A percentile compares a stretch with the other conserved stretches of the same genome.
Evolutionary conservation across 2,797 vertebrate species (phyloP).

Genomic region (Sebastes elongatus): DNA sequence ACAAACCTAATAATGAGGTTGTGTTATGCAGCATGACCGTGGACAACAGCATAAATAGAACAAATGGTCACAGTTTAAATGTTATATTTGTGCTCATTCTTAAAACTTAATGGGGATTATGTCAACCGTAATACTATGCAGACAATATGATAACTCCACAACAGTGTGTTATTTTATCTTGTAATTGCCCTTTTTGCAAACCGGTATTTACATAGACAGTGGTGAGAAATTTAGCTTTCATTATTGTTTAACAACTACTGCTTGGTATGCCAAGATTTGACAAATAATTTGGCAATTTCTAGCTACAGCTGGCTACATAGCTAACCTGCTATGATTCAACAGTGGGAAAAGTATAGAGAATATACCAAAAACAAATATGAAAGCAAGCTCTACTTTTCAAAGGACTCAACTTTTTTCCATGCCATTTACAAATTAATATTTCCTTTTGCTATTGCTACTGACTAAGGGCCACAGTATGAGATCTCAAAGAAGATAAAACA

Average conservation of each 20-base stretch:
- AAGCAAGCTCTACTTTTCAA: background rate
- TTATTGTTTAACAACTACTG: background rate
- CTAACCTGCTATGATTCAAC: background rate
- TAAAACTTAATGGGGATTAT: constrained; percentile 7
- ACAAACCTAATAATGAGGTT: constrained; percentile 59
- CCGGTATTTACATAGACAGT: background rate
- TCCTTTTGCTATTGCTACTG: background rate
- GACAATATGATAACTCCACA: background rate
- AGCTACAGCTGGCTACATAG: background rate
- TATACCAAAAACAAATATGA: background rate
- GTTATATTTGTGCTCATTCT: constrained; percentile 25
- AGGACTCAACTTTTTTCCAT: background rate
- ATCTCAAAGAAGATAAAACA: constrained; percentile 25
- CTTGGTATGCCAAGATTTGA: background rate
- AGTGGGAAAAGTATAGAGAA: background rate
- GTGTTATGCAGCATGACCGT: constrained; percentile 37
- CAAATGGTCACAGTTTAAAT: constrained; percentile 53
- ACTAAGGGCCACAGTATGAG: background rate
- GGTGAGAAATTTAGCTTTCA: background rate
- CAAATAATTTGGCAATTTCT: background rate
- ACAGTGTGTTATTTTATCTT: background rate
- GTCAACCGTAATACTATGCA: background rate
- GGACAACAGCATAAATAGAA: constrained; percentile 41
- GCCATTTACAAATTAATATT: constrained; percentile 16
- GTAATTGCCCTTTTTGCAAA: background rate